Evolutionary conservation across 2,888 invertebrate genomes (phyloP), one percentile per base, ranked within the genome.

Genomic region (Hedya salicella): DNA sequence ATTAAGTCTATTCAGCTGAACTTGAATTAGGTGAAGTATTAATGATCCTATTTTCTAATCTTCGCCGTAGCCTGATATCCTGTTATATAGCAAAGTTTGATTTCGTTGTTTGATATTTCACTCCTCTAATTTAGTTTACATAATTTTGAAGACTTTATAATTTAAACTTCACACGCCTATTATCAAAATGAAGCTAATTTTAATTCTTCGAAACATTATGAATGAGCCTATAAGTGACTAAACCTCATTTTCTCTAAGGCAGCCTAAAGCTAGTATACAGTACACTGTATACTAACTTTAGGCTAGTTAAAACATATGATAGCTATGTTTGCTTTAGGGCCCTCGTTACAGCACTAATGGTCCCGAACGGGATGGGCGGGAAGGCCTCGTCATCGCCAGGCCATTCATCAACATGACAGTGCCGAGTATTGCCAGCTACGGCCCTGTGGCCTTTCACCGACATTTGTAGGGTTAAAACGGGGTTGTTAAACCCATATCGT

Each of bases 401-500:
- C 75, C 83, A 89, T 92, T 88, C 78, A 91, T 92, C 91, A 91
- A 74, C 66, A 79, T 84, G 89, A 86, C 90, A 86, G 80, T 82
- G 68, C 70, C 82, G 84, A 86, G 86, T 88, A 87, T 86, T 85
- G 81, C 78, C 75, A 72, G 77, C 78, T 75, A 78, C 78, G 59
- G 52, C 40, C 59, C 62, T 53, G 50, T 48, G 77, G 78, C 78
- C 79, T 85, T 82, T 81, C 79, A 81, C 73, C 64, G 69, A 79
- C 80, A 82, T 75, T 75, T 71, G 73, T 75, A 72, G 77, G 77
- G 77, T 74, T 80, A 69, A 72, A 76, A 77, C 77, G 78, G 77
- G 76, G 75, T 77, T 77, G 74, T 73, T 70, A 67, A 69, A 70
- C 68, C 70, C 73, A 77, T 79, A 76, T 61, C 54, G 66, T 49